Conservation (phyloP, 2,888 invertebrate species). For the Koerneria pararmatus region DNA sequence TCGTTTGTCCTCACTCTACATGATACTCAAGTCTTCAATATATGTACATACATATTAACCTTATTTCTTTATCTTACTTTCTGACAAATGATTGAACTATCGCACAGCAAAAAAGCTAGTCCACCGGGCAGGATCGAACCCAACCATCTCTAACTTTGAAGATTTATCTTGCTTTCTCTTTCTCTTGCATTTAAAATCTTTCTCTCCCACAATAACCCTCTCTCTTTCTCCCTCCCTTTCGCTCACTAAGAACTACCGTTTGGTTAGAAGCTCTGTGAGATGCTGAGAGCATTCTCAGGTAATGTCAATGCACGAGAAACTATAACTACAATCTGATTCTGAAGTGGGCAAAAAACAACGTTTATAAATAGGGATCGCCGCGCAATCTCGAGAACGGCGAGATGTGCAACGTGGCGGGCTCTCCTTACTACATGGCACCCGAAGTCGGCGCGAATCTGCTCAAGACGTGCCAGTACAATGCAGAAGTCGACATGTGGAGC, state of each 20-base stretch:
- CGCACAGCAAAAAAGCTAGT: no score
- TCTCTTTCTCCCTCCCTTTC: not conserved
- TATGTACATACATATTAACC: not conserved
- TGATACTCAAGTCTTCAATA: not conserved
- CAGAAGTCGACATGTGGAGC: slow-evolving; percentile 58
- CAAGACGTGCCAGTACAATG: slow-evolving; percentile 46
- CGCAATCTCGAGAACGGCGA: slow-evolving; percentile 45
- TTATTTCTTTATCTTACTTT: slow-evolving; percentile 13
- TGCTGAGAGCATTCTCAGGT: no score
- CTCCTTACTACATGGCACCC: slow-evolving; percentile 57
- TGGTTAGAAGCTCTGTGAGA: no score
- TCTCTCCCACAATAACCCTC: not conserved
- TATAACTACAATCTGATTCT: no score
- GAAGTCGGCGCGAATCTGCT: slow-evolving; percentile 57
- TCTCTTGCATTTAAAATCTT: slow-evolving; percentile 1
- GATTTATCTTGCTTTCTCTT: not conserved
- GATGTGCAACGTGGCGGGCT: slow-evolving; percentile 56
- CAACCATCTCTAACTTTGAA: slow-evolving; percentile 22
- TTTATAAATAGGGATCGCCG: no score
- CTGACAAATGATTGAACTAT: no score
- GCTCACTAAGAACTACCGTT: no score
- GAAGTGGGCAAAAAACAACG: no score
- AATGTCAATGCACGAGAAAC: no score
- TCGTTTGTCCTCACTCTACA: not conserved
- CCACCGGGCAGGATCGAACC: no score